A percentile compares a stretch with the other conserved stretches of the same genome.
Conservation (phyloP, 1,140 invertebrate species). For the Hylyphantes graminicola region DNA sequence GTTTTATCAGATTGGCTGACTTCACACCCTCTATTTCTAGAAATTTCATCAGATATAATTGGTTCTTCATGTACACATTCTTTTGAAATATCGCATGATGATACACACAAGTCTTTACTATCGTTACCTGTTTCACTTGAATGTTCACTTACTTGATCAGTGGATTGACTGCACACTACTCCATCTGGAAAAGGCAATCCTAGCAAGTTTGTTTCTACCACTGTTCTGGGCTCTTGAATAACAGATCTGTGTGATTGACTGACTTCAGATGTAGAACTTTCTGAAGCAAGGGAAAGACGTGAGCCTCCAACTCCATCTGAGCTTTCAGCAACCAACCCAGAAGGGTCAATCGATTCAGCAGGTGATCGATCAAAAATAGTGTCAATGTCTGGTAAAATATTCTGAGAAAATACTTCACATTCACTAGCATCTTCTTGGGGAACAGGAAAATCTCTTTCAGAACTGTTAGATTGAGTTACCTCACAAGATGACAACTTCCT, state of each 20-base stretch:
- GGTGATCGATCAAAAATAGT: not conserved
- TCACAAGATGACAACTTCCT: constrained; percentile 40
- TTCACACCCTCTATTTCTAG: constrained; percentile 9
- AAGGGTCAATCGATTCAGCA: constrained; percentile 2
- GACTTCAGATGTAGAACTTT: constrained; percentile 20
- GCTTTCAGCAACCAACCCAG: not conserved
- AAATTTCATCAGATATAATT: not conserved
- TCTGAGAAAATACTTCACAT: constrained; percentile 23
- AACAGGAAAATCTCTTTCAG: not conserved
- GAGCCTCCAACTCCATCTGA: not conserved
- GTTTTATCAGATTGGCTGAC: constrained; percentile 30
- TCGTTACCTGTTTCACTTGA: not conserved
- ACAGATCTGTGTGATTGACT: constrained; percentile 36
- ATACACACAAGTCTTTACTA: constrained; percentile 23
- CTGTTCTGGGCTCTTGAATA: not conserved
- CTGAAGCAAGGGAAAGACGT: not conserved
- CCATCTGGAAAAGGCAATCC: not conserved
- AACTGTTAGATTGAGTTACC: constrained; percentile 36
- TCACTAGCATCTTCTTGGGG: not conserved
- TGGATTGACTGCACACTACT: constrained; percentile 36
- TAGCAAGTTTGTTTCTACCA: not conserved
- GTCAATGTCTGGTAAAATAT: not conserved
- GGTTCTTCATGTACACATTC: not conserved
- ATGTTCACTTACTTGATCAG: not conserved
- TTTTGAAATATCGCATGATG: constrained; percentile 18